Conservation (phyloP, 1,140 invertebrate species). For the Pseudomyrmex gracilis region DNA sequence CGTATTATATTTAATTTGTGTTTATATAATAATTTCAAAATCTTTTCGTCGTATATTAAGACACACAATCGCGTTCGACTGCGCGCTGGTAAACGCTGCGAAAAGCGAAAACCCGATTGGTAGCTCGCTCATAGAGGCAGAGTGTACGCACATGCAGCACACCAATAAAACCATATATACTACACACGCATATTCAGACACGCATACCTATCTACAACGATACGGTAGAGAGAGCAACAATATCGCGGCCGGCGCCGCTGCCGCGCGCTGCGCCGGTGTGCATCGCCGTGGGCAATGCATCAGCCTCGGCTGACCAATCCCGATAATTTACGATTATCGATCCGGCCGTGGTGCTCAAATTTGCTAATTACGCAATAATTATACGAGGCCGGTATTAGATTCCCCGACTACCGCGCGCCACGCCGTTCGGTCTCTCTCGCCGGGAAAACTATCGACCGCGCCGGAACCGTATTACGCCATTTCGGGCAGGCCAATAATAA, state of each 20-base stretch:
- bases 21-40: neutral
- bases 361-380: conserved; percentile 79
- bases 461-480: neutral
- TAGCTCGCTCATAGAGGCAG: neutral
- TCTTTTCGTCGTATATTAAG: conserved; percentile 3
- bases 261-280: conserved; percentile 36
- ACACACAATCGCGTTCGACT: neutral
- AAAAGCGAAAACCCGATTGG: conserved; percentile 14
- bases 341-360: conserved; percentile 77
- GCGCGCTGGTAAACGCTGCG: neutral
- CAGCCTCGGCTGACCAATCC: conserved; percentile 76
- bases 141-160: neutral
- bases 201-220: conserved; percentile 8
- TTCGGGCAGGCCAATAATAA: conserved; percentile 61
- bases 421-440: conserved; percentile 1
- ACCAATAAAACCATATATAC: conserved; percentile 16
- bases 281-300: conserved; percentile 73
- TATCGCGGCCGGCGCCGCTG: conserved; percentile 35
- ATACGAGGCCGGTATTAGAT: conserved; percentile 75
- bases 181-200: conserved; percentile 6
- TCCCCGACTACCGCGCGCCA: conserved; percentile 48
- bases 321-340: conserved; percentile 79
- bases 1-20: neutral
- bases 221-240: conserved; percentile 49
- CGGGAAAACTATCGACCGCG: conserved; percentile 58